Evolutionary conservation across 2,797 vertebrate species (phyloP).

Genomic region (Erpetoichthys calabaricus): DNA sequence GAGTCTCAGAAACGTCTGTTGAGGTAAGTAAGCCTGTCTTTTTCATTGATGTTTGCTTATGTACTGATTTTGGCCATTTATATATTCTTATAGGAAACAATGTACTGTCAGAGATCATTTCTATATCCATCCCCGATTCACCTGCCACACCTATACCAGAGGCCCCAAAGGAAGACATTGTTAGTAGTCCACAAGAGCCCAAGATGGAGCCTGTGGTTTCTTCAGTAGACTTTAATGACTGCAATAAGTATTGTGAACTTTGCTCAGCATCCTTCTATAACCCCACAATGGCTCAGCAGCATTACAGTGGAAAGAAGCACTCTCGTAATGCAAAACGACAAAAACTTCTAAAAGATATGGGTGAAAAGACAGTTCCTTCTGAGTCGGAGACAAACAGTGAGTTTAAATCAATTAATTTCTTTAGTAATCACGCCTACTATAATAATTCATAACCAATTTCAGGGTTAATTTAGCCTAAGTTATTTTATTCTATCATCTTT

Average conservation of each 20-base stretch:
- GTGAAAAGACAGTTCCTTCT: constrained; percentile 34
- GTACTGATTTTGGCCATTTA: too few relatives aligned
- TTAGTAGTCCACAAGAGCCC: background rate
- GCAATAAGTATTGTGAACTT: constrained; percentile 54
- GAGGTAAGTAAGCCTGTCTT: too few relatives aligned
- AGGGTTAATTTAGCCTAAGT: too few relatives aligned
- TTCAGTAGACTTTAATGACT: constrained; percentile 44
- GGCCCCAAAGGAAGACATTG: background rate
- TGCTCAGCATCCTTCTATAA: constrained; percentile 63
- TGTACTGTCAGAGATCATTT: too few relatives aligned
- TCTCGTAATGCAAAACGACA: constrained; percentile 54
- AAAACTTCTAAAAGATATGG: constrained; percentile 44
- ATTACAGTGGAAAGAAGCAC: constrained; percentile 70
- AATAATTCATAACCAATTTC: too few relatives aligned
- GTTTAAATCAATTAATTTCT: constrained; percentile 7
- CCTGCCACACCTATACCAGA: too few relatives aligned
- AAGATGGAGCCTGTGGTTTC: background rate
- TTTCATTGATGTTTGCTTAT: too few relatives aligned
- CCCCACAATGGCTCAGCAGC: constrained; percentile 52
- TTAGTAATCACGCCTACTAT: too few relatives aligned
- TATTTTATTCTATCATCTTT: too few relatives aligned
- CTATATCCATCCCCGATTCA: too few relatives aligned
- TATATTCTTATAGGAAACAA: too few relatives aligned
- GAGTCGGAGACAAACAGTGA: constrained; percentile 30
- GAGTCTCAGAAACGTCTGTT: too few relatives aligned